Percentiles rank a stretch among this genome's conserved stretches.
Evolutionary conservation across 2,113 vertebrate species (phyloP).

Genomic region (Ailuropoda melanoleuca): DNA sequence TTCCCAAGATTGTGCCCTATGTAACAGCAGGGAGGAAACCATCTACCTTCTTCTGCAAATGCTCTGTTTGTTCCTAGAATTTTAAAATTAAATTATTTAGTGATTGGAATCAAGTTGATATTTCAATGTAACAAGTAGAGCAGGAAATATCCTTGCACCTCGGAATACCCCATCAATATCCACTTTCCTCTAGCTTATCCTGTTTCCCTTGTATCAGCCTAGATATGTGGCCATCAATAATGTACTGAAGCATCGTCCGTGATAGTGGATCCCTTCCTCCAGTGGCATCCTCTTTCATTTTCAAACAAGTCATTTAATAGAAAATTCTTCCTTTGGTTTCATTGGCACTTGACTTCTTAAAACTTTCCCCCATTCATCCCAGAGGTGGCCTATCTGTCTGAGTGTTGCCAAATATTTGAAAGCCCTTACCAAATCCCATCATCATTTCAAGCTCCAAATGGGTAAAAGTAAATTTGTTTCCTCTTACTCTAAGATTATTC

Average conservation of each 20-base stretch:
- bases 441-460: background rate
- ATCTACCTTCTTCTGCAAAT: background rate
- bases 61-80: background rate
- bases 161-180: background rate
- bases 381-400: background rate
- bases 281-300: background rate
- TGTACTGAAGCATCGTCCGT: background rate
- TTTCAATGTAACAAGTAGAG: background rate
- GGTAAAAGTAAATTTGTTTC: background rate
- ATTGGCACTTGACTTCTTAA: background rate
- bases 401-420: background rate
- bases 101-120: background rate
- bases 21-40: background rate
- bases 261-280: background rate
- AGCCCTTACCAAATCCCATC: background rate
- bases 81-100: constrained; percentile 2
- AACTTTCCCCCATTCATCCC: background rate
- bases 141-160: background rate
- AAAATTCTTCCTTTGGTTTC: background rate
- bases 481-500: background rate
- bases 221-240: background rate
- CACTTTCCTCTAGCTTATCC: background rate
- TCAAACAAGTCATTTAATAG: background rate
- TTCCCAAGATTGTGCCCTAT: background rate
- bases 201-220: background rate